Evolutionary conservation across 2,113 vertebrate genomes (phyloP), one percentile per base, ranked within the genome.

Genomic region (Malurus alboscapulatus): DNA sequence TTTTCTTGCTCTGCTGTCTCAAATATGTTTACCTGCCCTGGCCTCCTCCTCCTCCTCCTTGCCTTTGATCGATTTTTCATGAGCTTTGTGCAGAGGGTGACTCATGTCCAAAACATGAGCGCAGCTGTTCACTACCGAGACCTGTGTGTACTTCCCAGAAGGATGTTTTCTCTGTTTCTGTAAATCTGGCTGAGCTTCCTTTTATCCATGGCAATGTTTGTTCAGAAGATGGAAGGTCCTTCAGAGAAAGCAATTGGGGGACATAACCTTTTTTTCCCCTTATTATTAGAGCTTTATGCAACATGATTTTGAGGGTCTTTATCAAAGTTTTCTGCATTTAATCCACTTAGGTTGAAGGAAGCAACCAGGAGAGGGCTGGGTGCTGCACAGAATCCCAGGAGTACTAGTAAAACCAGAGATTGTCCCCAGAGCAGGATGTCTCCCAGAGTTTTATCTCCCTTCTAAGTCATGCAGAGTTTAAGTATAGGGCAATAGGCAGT

Each of bases 31-130:
- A 6, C 45, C 53, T 84, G 72, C 40, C 62, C 57, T 2, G 5
- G 29, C 32, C 22, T 66, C 44, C 82, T 87, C 48, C 2, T 59
- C 32, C 20, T 59, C 32, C 20, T 48, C 66, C 24, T 54, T 73
- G 59, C 29, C 61, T 91, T 84, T 79, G 75, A 73, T 85, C 0
- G 3, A 66, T 85, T 95, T 96, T 94, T 92, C 86, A 77, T 68
- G 75, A 93, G 54, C 62, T 72, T 78, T 79, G 53, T 91, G 74
- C 71, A 36, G 51, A 81, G 55, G 65, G 59, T 74, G 65, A 88
- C 73, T 90, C 84, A 30, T 25, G 75, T 85, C 93, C 85, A 69
- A 85, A 93, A 66, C 72, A 76, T 30, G 58, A 91, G 71, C 59
- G 62, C 54, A 74, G 73, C 78, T 76, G 40, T 83, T 90, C 67